These are phyloP conservation scores for Aphelenchoides besseyi DNA, from an alignment of 1,140 invertebrate genomes.

Conservation along the genomic window DNA sequence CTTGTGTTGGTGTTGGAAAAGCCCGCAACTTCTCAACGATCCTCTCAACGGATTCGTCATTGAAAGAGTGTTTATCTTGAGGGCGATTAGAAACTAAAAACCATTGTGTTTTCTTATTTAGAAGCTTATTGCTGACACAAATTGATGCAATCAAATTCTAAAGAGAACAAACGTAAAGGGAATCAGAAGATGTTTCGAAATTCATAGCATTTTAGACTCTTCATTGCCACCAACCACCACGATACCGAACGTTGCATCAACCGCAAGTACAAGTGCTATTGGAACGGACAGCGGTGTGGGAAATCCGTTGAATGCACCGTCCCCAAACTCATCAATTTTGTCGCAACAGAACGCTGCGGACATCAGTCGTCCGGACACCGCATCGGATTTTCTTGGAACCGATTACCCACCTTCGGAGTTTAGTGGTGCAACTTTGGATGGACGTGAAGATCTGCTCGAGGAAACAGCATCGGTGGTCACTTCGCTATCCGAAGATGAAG, in stretches of 20 bases:
- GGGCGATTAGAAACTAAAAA: too few relatives aligned
- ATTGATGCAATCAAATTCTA: too few relatives aligned
- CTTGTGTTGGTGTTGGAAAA: too few relatives aligned
- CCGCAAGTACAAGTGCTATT: background rate
- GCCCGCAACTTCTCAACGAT: background rate
- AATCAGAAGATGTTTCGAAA: background rate
- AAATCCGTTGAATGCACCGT: background rate
- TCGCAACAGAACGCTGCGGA: background rate
- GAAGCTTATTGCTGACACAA: too few relatives aligned
- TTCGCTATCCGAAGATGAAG: constrained; percentile 12
- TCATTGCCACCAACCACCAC: background rate
- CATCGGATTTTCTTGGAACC: background rate
- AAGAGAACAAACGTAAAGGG: background rate
- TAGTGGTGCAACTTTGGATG: background rate
- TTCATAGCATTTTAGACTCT: constrained; percentile 6
- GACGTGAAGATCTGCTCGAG: background rate
- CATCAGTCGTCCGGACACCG: background rate
- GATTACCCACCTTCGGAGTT: background rate
- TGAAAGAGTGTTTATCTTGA: background rate
- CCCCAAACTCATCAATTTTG: background rate
- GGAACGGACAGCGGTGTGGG: background rate
- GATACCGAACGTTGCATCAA: background rate
- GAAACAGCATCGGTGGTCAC: constrained; percentile 19
- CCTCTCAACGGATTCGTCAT: background rate
- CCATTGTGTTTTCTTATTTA: too few relatives aligned